Conservation (phyloP, 2,113 vertebrate genomes). For the Lucifuga dentata region DNA sequence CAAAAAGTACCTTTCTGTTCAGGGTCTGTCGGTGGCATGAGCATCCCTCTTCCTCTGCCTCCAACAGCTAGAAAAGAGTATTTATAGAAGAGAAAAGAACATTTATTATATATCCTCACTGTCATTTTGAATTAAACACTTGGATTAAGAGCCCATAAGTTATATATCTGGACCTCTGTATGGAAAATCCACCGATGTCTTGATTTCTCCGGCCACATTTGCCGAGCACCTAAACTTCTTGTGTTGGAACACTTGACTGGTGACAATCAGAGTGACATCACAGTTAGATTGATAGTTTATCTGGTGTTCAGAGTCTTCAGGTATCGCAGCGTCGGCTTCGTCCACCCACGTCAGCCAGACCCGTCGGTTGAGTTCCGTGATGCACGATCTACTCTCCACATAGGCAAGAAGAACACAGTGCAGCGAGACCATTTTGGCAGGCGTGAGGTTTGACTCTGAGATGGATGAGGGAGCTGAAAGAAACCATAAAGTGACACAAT, state of each 20-base stretch:
- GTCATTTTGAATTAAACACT: too few species aligned
- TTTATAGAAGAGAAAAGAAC: background rate
- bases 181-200: conserved; percentile 1
- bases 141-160: too few species aligned
- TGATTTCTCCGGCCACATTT: background rate
- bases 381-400: background rate
- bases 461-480: background rate
- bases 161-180: conserved; percentile 43
- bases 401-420: conserved; percentile 45
- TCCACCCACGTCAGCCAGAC: conserved; percentile 47
- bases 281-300: background rate
- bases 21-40: background rate
- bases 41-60: conserved; percentile 1
- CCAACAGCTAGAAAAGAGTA: conserved; percentile 3
- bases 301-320: conserved; percentile 17
- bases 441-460: conserved; percentile 5
- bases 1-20: conserved; percentile 34
- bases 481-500: background rate
- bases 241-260: background rate
- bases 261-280: conserved; percentile 40
- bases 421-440: background rate
- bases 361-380: rapidly evolving
- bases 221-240: conserved; percentile 41
- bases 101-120: background rate
- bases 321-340: conserved; percentile 12